phyloP scores from a whole-genome alignment of 2,888 invertebrate genomes.

The Troides aeacus region DNA sequence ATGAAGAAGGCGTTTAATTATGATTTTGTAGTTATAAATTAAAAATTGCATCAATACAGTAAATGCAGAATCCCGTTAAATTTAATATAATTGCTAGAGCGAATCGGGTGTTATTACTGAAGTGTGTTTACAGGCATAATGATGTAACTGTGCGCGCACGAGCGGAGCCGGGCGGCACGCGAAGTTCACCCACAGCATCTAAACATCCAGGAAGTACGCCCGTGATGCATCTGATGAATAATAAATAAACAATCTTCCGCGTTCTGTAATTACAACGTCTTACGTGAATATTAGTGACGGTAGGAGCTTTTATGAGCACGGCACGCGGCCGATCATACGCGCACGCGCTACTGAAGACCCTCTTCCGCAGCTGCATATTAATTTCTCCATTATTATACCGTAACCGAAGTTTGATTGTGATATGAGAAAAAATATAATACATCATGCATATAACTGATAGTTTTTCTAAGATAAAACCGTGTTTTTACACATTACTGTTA shows the following conservation, averaged over 20 bases:
- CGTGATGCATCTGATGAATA: conserved; percentile 69
- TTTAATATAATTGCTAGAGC: conserved; percentile 46
- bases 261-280: conserved; percentile 56
- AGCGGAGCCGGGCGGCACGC: conserved; percentile 60
- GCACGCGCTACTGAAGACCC: conserved; percentile 46
- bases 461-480: not conserved
- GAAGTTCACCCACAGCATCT: conserved; percentile 44
- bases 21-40: not conserved
- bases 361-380: conserved; percentile 42
- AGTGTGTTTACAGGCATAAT: conserved; percentile 49
- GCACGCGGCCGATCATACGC: conserved; percentile 47
- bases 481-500: not conserved
- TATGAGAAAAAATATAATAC: conserved; percentile 35
- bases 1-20: not conserved
- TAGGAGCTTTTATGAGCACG: conserved; percentile 31
- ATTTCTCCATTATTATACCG: conserved; percentile 32
- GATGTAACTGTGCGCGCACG: conserved; percentile 63
- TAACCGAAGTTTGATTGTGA: conserved; percentile 20
- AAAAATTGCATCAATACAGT: not conserved
- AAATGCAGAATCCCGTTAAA: conserved; percentile 20
- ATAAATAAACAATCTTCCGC: conserved; percentile 65
- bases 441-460: conserved; percentile 42
- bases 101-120: conserved; percentile 40
- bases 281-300: conserved; percentile 10
- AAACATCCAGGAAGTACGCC: conserved; percentile 70